phyloP scores from a whole-genome alignment of 2,797 vertebrate genomes.

The Chromobotia macracanthus region DNA sequence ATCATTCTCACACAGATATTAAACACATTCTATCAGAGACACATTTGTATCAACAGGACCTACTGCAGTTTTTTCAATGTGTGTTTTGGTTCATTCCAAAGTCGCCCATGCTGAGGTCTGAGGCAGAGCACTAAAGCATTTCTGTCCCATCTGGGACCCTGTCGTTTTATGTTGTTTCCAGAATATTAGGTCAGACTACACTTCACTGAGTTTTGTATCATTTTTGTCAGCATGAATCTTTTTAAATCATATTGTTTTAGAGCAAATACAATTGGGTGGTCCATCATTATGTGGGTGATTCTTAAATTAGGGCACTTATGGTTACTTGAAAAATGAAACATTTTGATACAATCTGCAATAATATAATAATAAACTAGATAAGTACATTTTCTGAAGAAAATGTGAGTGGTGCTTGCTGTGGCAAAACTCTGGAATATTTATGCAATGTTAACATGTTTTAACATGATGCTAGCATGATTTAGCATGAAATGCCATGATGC shows the following conservation, averaged over 20 bases:
- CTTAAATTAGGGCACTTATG: no score
- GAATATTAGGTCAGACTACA: neutral
- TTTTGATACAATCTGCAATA: no score
- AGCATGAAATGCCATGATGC: no score
- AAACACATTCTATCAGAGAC: constrained; percentile 36
- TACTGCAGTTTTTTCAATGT: neutral
- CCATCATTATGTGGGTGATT: no score
- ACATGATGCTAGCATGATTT: no score
- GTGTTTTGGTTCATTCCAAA: neutral
- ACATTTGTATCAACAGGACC: constrained; percentile 46
- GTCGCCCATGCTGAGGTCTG: constrained; percentile 2
- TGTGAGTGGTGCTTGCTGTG: no score
- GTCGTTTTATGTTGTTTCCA: constrained; percentile 15
- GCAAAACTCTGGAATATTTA: no score
- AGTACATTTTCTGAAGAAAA: no score
- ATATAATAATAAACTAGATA: no score
- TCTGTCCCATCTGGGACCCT: neutral
- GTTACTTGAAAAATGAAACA: no score
- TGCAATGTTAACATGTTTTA: no score
- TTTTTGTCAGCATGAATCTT: constrained; percentile 29
- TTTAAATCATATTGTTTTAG: constrained; percentile 21
- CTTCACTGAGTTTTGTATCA: constrained; percentile 29
- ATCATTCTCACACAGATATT: constrained; percentile 57
- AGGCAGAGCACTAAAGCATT: constrained; percentile 5
- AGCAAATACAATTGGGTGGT: neutral